These are phyloP conservation scores for Chionis minor DNA, from an alignment of 2,113 vertebrate species.

Conservation along the genomic window DNA sequence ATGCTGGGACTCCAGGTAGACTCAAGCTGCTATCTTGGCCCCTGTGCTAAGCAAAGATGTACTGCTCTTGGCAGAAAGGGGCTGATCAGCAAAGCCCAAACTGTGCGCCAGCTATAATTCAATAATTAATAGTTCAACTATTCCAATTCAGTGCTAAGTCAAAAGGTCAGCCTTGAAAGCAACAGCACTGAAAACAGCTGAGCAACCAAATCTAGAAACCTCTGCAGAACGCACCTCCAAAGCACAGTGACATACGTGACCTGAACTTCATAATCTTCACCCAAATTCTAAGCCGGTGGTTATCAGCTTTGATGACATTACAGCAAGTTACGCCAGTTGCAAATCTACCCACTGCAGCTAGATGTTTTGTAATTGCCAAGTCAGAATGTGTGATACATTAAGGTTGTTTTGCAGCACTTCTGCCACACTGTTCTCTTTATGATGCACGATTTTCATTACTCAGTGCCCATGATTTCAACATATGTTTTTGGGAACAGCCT, in stretches of 20 bases:
- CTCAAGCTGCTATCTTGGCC: neutral
- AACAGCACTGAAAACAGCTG: neutral
- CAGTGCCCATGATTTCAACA: neutral
- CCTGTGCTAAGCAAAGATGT: neutral
- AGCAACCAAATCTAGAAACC: neutral
- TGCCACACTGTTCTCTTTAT: neutral
- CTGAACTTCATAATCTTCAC: neutral
- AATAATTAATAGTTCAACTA: neutral
- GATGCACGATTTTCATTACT: constrained; percentile 21
- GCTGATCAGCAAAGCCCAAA: neutral
- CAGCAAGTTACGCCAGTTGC: neutral
- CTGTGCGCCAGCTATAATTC: neutral
- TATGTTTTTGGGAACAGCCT: constrained; percentile 18
- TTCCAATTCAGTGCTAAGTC: neutral
- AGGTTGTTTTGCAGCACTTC: neutral
- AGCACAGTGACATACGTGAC: neutral
- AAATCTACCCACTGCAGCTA: neutral
- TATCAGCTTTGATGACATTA: neutral
- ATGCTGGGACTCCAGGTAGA: neutral
- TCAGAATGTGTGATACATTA: neutral
- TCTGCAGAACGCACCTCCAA: neutral
- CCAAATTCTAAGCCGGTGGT: neutral
- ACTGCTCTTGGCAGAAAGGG: neutral
- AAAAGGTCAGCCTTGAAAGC: neutral
- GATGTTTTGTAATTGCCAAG: neutral